Percentiles rank a stretch among this genome's conserved stretches.
Conservation (phyloP, 2,888 invertebrate genomes). For the Orchestes rusci region DNA sequence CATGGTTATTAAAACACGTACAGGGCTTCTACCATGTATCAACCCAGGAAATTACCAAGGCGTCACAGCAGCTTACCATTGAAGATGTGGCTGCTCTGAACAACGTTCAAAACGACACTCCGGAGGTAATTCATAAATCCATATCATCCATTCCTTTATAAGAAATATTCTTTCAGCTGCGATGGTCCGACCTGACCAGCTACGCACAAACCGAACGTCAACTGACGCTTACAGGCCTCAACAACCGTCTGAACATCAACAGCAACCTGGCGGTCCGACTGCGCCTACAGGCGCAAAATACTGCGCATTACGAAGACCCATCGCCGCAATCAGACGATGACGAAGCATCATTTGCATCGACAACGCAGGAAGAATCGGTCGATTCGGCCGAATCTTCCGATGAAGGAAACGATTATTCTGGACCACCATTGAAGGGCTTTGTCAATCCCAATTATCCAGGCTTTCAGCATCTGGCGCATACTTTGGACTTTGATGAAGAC, state of each 20-base stretch:
- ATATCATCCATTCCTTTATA: not conserved
- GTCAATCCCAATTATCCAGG: constrained; percentile 81
- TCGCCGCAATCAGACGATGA: constrained; percentile 47
- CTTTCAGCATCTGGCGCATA: constrained; percentile 73
- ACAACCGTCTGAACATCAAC: constrained; percentile 38
- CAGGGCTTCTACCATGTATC: not conserved
- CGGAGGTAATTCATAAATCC: constrained; percentile 14
- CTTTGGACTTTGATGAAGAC: constrained; percentile 42
- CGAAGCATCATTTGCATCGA: no score
- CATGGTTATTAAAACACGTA: not conserved
- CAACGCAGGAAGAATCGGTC: no score
- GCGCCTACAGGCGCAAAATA: constrained; percentile 36
- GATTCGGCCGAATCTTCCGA: constrained; percentile 45
- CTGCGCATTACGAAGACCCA: constrained; percentile 13
- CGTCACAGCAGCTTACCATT: constrained; percentile 17
- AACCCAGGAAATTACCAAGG: no score
- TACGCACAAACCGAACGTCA: constrained; percentile 19
- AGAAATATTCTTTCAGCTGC: constrained; percentile 32
- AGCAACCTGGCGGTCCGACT: constrained; percentile 43
- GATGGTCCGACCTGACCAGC: constrained; percentile 40
- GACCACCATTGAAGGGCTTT: constrained; percentile 52
- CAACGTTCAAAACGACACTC: constrained; percentile 22
- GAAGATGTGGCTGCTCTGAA: constrained; percentile 25
- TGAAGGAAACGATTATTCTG: constrained; percentile 45
- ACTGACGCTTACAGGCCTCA: constrained; percentile 38